Evolutionary conservation across 2,797 vertebrate species (phyloP), one percentile per base, ranked within the genome.

Genomic region (Rhinatrema bivittatum): DNA sequence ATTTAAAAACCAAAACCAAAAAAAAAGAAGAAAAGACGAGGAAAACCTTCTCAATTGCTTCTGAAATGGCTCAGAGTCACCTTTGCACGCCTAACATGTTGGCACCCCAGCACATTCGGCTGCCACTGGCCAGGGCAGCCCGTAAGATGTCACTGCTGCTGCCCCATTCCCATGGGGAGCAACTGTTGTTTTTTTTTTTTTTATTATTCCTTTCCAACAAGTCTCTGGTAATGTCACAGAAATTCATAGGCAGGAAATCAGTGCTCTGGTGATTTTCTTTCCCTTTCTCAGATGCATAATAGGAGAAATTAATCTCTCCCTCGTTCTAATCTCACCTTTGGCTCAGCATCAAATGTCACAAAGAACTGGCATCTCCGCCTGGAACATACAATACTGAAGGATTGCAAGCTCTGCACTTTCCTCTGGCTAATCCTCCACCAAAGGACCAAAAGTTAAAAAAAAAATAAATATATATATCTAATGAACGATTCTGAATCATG

Each of bases 211-310:
- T 63, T 74, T 76, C 81, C 78, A 81, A 76, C 72, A 65, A 74
- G 73, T 63, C 72, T 78, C 70, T 68, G 80, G 72, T 81, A 80
- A 80, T 76, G 73, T 68, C 62, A 69, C 51, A 53, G 72, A 76
- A 79, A 84, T 81, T 76, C 79, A 82, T 81, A 81, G 80, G 74
- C 78, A 78, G 76, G 79, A 84, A 82, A 82, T 59, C 25, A 20
- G 69, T 62, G 51, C 80, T 84, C 79, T 76, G 78, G 78, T 75
- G 79, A 73, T 77, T 82, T 80, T 76, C 81, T 75, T 80, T 77
- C 81, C 76, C 64, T 61, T 78, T 81, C 84, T 74, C 72, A 80
- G 71, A 81, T 70, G n/a, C 76, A 73, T 70, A 70, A 68, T 60
- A 63, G 76, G 70, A 76, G 38, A 42, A 61, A 66, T 74, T 70